These are phyloP conservation scores for Papilio protenor DNA, from an alignment of 2,888 invertebrate genomes.

Conservation along the genomic window DNA sequence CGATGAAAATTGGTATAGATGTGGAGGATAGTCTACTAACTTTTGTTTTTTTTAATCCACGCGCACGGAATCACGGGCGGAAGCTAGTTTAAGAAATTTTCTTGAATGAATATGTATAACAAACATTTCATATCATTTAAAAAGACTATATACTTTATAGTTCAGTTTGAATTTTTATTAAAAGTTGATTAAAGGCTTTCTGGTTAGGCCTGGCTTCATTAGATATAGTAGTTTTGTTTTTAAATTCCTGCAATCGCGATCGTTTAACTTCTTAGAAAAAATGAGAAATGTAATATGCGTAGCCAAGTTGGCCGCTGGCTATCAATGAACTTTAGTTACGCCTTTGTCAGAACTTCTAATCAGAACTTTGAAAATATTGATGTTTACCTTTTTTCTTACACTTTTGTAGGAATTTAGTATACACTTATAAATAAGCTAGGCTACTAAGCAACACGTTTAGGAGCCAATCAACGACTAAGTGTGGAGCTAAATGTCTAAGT, in stretches of 20 bases:
- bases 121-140: too few species aligned
- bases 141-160: too few species aligned
- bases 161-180: too few species aligned
- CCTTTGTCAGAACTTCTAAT: conserved; percentile 27
- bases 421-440: too few species aligned
- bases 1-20: too few species aligned
- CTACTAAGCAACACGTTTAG: neutral
- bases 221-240: conserved; percentile 17
- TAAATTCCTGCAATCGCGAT: conserved; percentile 9
- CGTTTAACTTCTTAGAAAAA: conserved; percentile 33
- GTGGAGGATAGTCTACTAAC: too few species aligned
- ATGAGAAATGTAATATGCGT: conserved; percentile 26
- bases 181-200: too few species aligned
- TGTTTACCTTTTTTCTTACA: conserved; percentile 13
- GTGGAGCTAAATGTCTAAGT: neutral
- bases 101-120: too few species aligned
- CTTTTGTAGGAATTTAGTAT: neutral
- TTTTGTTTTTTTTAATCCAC: too few species aligned
- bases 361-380: neutral
- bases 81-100: too few species aligned
- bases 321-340: conserved; percentile 35
- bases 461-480: too few species aligned
- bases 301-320: conserved; percentile 22
- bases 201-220: conserved; percentile 18
- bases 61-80: too few species aligned